Evolutionary conservation across 2,113 vertebrate species (phyloP).

Genomic region (Esox niger): DNA sequence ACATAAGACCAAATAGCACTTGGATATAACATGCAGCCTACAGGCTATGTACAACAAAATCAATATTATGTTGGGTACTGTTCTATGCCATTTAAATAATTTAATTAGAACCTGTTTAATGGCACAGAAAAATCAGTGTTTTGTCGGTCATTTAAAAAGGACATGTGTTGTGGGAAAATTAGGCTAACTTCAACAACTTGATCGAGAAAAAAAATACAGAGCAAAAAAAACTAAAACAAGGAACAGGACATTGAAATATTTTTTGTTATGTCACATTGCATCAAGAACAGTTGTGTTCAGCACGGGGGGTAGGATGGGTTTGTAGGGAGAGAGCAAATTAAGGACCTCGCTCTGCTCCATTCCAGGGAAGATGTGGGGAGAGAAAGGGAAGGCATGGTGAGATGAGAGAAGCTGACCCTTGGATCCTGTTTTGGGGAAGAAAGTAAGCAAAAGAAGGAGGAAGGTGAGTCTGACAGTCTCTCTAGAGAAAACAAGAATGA

Average conservation of each 20-base stretch:
- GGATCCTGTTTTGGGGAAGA: constrained; percentile 58
- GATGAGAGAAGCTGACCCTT: constrained; percentile 44
- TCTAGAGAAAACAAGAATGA: constrained; percentile 52
- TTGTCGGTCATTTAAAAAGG: no score
- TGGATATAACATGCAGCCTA: neutral
- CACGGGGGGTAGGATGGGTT: constrained; percentile 18
- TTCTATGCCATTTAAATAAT: no score
- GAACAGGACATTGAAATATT: constrained; percentile 11
- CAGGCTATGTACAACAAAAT: neutral
- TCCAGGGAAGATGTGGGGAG: no score
- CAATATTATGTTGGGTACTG: no score
- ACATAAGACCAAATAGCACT: neutral
- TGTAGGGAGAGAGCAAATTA: constrained; percentile 49
- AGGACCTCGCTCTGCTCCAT: constrained; percentile 47
- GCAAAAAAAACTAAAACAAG: constrained; percentile 9
- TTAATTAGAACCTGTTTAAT: no score
- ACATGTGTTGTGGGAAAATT: no score
- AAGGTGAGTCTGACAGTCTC: constrained; percentile 57
- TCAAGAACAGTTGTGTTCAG: constrained; percentile 38
- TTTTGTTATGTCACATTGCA: constrained; percentile 34
- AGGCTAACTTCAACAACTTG: no score
- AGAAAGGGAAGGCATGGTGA: constrained; percentile 20
- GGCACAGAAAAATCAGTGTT: no score
- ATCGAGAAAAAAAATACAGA: constrained; percentile 31
- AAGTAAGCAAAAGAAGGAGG: constrained; percentile 68